Evolutionary conservation across 2,113 vertebrate genomes (phyloP).

Genomic region (Rhinolophus ferrumequinum): DNA sequence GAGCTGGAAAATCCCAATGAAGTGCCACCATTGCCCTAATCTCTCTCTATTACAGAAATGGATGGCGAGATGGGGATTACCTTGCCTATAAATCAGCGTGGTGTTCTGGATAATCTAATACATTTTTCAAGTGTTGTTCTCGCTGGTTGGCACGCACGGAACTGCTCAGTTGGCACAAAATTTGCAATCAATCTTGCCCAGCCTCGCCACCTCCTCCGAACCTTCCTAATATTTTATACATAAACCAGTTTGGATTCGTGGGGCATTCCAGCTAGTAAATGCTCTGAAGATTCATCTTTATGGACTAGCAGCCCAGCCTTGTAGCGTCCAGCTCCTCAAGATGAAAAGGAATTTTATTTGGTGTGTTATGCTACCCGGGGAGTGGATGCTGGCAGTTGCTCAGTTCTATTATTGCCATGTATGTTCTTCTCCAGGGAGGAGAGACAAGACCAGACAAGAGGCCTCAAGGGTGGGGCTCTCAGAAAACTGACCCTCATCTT

Average conservation of each 20-base stretch:
- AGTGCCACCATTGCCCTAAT: constrained; percentile 22
- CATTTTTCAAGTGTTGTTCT: constrained; percentile 79
- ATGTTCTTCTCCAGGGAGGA: neutral
- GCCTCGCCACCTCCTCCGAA: constrained; percentile 52
- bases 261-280: constrained; percentile 78
- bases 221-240: constrained; percentile 75
- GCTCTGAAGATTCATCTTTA: constrained; percentile 77
- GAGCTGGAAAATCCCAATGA: neutral
- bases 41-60: constrained; percentile 71
- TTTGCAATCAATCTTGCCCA: constrained; percentile 74
- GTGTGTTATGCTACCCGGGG: constrained; percentile 38
- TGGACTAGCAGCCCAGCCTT: constrained; percentile 60
- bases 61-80: constrained; percentile 69
- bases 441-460: neutral
- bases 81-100: constrained; percentile 79
- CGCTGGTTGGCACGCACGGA: constrained; percentile 64
- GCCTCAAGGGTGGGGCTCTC: neutral
- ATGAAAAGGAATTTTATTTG: constrained; percentile 78
- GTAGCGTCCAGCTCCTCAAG: constrained; percentile 62
- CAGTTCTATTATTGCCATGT: fast-evolving
- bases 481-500: neutral
- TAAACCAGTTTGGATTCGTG: constrained; percentile 73
- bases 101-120: constrained; percentile 80
- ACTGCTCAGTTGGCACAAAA: constrained; percentile 78
- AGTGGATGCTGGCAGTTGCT: neutral